phyloP scores from a whole-genome alignment of 2,797 vertebrate species.

The Cephalopachus bancanus region DNA sequence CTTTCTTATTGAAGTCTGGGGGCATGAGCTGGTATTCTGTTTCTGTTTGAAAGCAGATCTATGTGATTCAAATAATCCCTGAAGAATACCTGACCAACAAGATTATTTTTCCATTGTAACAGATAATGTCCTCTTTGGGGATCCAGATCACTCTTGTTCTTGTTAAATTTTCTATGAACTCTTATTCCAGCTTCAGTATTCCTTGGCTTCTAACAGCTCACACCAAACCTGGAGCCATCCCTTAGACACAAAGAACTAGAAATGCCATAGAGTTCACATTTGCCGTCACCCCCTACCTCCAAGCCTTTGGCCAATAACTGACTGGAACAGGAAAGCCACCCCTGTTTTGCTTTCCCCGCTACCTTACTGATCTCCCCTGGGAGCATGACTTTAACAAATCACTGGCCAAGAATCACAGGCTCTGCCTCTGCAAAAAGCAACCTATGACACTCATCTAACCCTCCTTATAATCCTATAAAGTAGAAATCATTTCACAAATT shows the following conservation, averaged over 20 bases:
- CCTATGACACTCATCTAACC: neutral
- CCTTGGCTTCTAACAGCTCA: slow-evolving; percentile 19
- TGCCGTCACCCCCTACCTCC: neutral
- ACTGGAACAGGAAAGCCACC: neutral
- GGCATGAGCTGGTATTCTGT: neutral
- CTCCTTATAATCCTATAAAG: neutral
- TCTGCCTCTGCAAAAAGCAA: neutral
- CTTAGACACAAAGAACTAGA: slow-evolving; percentile 3
- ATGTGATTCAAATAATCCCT: neutral
- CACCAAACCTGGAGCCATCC: neutral
- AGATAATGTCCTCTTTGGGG: neutral
- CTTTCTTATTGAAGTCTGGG: neutral
- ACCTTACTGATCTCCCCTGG: neutral
- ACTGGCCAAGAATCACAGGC: neutral
- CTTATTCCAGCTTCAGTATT: neutral
- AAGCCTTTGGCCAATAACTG: neutral
- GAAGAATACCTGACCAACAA: neutral
- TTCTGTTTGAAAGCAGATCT: slow-evolving; percentile 5
- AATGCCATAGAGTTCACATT: slow-evolving; percentile 3
- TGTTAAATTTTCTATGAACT: slow-evolving; percentile 18
- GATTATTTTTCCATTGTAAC: neutral
- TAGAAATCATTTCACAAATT: slow-evolving; percentile 32
- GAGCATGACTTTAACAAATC: neutral
- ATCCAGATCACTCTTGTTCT: neutral
- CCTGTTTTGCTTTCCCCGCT: neutral